Base-by-base conservation (phyloP, 2,888 invertebrate species). In the Heteropelma amictum region DNA sequence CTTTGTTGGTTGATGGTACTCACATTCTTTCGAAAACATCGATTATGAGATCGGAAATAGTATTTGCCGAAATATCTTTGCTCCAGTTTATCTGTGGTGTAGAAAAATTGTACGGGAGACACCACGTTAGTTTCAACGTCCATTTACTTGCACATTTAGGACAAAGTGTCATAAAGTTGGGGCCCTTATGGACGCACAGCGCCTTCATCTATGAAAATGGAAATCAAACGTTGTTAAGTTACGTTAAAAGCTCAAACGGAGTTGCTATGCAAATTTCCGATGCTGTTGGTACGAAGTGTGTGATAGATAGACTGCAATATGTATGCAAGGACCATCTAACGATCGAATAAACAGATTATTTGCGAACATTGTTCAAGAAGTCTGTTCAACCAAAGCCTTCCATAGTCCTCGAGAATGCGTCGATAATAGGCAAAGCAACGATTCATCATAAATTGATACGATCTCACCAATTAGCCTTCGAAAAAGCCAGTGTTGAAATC, bases 151-250 rank as follows among this genome's bases (percentile, higher is more conserved):
- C 68, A 7, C 77, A 75, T 75, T 47, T 77, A 33, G 33, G 40
- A 8, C 19, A 69, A 53, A 72, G 65, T 60, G 75, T 77, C 14
- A 14, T 28, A 21, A 51, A 68, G 8, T 77, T 71, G 53, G 72
- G 72, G 7, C 77, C 77, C 5, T 19, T 77, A 6, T 75, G 64
- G 68, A 69, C 65, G 14, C 75, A 77, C 23, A 77, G 73, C 69
- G 61, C 63, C 19, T 77, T 77, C 21, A 47, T 60, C 17, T 77
- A 67, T 53, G 74, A 75, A 26, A 58, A 75, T 38, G 49, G 14
- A 21, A 75, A 70, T 40, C 60, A 54, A 33, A 30, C 56, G 12
- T 45, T 76, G 21, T 26, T 45, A 26, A 47, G 42, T 19, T 67
- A 42, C 38, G 35, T 75, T 7, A 40, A 71, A 53, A 75, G 71